Conservation (phyloP, 2,888 invertebrate genomes). For the Zhengitettix transpicula region DNA sequence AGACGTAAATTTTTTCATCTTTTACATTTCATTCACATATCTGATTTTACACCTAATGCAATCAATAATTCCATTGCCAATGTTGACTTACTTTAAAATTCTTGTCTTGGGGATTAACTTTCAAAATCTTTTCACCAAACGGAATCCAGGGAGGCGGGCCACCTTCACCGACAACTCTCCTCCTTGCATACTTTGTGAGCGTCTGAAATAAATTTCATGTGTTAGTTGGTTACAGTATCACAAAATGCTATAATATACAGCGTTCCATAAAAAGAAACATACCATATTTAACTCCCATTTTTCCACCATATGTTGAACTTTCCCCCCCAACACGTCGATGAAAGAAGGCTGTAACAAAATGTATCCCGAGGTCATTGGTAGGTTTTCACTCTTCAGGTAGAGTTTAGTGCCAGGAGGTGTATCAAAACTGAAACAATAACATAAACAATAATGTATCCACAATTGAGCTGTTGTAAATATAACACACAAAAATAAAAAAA, state of each 20-base stretch:
- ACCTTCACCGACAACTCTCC: slow-evolving; percentile 46
- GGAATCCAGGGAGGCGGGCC: slow-evolving; percentile 86
- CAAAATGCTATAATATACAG: no score
- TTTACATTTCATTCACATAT: no score
- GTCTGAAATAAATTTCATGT: slow-evolving; percentile 26
- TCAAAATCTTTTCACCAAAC: slow-evolving; percentile 63
- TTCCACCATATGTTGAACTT: slow-evolving; percentile 63
- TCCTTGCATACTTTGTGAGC: slow-evolving; percentile 39
- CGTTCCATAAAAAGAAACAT: neutral
- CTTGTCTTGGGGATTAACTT: slow-evolving; percentile 36
- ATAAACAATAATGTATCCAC: neutral
- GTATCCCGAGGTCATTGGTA: slow-evolving; percentile 53
- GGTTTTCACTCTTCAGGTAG: slow-evolving; percentile 31
- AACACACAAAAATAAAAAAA: neutral
- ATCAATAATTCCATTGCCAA: no score
- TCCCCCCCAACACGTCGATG: slow-evolving; percentile 64
- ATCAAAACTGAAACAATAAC: slow-evolving; percentile 44
- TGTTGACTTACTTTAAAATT: slow-evolving; percentile 30
- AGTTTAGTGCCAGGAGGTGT: slow-evolving; percentile 86
- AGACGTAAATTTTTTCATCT: no score
- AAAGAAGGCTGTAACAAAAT: slow-evolving; percentile 50
- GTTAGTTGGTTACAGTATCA: neutral
- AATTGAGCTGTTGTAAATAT: neutral
- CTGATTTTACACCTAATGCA: no score
- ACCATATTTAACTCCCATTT: slow-evolving; percentile 65